These are phyloP conservation scores for Helostoma temminkii DNA, from an alignment of 2,797 vertebrate genomes.

Conservation along the genomic window DNA sequence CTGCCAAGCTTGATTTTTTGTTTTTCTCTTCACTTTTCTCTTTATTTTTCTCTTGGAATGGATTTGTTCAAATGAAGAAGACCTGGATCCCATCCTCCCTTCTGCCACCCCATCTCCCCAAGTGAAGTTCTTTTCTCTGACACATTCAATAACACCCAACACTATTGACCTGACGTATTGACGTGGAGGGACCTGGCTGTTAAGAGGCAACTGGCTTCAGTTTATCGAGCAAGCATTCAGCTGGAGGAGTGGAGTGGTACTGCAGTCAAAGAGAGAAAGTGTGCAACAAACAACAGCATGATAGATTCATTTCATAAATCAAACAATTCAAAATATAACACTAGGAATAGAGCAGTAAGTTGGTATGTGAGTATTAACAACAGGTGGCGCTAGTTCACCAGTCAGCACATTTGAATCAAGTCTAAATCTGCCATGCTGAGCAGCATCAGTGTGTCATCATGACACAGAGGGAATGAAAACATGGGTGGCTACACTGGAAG, in stretches of 20 bases:
- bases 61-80: slow-evolving; percentile 47
- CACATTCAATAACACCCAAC: slow-evolving; percentile 77
- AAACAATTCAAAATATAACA: slow-evolving; percentile 12
- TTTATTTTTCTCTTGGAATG: slow-evolving; percentile 38
- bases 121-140: slow-evolving; percentile 74
- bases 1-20: slow-evolving; percentile 10
- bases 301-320: slow-evolving; percentile 6
- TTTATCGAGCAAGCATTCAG: slow-evolving; percentile 56
- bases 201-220: slow-evolving; percentile 70
- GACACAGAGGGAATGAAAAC: slow-evolving; percentile 61
- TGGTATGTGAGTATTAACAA: slow-evolving; percentile 45
- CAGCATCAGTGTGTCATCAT: slow-evolving; percentile 43
- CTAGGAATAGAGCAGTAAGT: slow-evolving; percentile 1
- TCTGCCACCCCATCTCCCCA: slow-evolving; percentile 38
- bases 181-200: slow-evolving; percentile 65
- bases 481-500: slow-evolving; percentile 49
- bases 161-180: slow-evolving; percentile 82
- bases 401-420: slow-evolving; percentile 30
- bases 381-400: slow-evolving; percentile 72
- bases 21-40: slow-evolving; percentile 22
- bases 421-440: slow-evolving; percentile 39
- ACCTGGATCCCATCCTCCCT: slow-evolving; percentile 38
- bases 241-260: slow-evolving; percentile 20
- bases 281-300: background rate
- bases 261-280: slow-evolving; percentile 16